A percentile compares a stretch with the other conserved stretches of the same genome.
phyloP scores from a whole-genome alignment of 2,113 vertebrate genomes.

The Indicator indicator region DNA sequence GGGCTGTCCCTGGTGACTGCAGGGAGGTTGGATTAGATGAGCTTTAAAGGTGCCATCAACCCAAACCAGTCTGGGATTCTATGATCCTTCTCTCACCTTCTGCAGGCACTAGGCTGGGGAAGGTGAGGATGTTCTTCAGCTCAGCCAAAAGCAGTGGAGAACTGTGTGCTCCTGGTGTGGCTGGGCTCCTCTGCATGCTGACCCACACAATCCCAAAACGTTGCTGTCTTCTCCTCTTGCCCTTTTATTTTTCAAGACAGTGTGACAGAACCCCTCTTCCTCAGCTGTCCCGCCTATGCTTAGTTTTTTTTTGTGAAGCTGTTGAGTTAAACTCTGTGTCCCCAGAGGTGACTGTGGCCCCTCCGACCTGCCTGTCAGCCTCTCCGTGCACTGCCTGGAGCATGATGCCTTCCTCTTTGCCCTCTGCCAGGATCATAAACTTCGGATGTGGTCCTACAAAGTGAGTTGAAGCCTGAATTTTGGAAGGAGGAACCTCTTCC shows the following conservation, averaged over 20 bases:
- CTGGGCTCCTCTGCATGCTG: not conserved
- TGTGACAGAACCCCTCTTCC: not conserved
- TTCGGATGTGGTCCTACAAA: conserved; percentile 96
- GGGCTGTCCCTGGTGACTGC: not conserved
- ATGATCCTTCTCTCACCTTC: fast-evolving
- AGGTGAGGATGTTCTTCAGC: not conserved
- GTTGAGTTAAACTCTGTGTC: not conserved
- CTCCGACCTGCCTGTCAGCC: conserved; percentile 82
- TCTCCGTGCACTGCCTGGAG: conserved; percentile 87
- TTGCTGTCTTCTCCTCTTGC: not conserved
- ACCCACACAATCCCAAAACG: fast-evolving
- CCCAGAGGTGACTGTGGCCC: conserved; percentile 85
- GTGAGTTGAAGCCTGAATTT: conserved; percentile 40
- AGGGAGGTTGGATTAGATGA: not conserved
- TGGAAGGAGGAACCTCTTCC: not conserved
- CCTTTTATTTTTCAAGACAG: not conserved
- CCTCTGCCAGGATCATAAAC: conserved; percentile 92
- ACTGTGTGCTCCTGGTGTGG: not conserved
- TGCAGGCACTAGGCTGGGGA: not conserved
- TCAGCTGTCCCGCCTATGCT: fast-evolving
- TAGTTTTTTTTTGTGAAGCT: not conserved
- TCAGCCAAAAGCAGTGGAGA: not conserved
- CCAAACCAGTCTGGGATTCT: not conserved
- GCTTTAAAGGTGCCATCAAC: not conserved
- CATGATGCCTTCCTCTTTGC: conserved; percentile 91